Conservation (phyloP, 2,888 invertebrate genomes). For the Synanthedon tipuliformis region DNA sequence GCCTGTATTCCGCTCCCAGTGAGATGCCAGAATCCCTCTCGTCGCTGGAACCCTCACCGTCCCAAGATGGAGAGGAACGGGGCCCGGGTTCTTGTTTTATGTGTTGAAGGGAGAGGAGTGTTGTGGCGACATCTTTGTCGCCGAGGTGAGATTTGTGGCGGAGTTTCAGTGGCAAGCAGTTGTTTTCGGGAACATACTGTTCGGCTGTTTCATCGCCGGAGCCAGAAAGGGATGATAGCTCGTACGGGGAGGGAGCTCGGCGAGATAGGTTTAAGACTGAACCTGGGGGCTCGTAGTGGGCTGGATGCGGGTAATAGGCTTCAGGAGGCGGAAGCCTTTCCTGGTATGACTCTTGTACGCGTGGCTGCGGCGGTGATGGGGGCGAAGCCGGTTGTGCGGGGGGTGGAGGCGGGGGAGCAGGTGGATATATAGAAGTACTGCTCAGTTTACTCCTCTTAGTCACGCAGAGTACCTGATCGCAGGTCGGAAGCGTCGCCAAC, state of each 20-base stretch:
- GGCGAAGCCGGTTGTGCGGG: slow-evolving; percentile 63
- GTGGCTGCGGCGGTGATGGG: slow-evolving; percentile 64
- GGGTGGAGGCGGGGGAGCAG: slow-evolving; percentile 65
- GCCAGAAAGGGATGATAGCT: slow-evolving; percentile 80
- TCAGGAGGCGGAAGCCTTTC: slow-evolving; percentile 58
- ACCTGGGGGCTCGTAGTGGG: slow-evolving; percentile 71
- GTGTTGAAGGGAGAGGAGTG: slow-evolving; percentile 83
- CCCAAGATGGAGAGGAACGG: slow-evolving; percentile 85
- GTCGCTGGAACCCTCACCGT: slow-evolving; percentile 90
- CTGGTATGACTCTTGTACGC: slow-evolving; percentile 64
- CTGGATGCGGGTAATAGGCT: slow-evolving; percentile 62
- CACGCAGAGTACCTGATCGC: slow-evolving; percentile 86
- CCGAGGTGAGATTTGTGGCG: slow-evolving; percentile 92
- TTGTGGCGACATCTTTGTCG: slow-evolving; percentile 89
- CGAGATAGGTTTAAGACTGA: slow-evolving; percentile 80
- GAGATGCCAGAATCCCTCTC: slow-evolving; percentile 92
- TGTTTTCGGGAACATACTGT: slow-evolving; percentile 74
- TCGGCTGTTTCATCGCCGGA: slow-evolving; percentile 68
- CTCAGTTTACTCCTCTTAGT: slow-evolving; percentile 76
- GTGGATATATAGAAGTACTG: slow-evolving; percentile 65
- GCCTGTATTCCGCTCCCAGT: slow-evolving; percentile 76
- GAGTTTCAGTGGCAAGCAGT: slow-evolving; percentile 88
- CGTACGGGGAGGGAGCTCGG: slow-evolving; percentile 81
- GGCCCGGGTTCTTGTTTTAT: slow-evolving; percentile 88
- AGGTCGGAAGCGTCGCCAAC: slow-evolving; percentile 84